Base-by-base conservation (phyloP, 2,888 invertebrate species). In the Heterodera filipjevi region DNA sequence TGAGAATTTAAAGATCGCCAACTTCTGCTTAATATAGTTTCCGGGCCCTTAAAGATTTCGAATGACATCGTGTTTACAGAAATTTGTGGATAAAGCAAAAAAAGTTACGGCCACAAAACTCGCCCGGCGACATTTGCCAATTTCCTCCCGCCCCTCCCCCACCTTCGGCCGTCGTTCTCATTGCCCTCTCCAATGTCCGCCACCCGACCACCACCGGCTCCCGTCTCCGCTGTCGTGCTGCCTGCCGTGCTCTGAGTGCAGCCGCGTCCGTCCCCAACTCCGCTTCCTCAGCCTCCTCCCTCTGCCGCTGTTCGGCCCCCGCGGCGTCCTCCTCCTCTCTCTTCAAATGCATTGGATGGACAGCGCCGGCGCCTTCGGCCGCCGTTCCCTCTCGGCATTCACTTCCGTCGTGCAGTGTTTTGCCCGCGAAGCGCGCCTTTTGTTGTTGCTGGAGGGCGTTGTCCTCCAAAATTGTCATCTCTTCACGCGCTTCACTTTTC, bases 291-390 rank as follows among this genome's bases (percentile, higher is more conserved):
- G 32, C 68, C 33, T 27, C 14, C 68, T 33, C 5, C 10, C 27
- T n/a, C 59, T n/a, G 59, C n/a, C 27, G n/a, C 3, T 30, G 8
- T 73, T 59, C 46, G 68, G 44, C 30, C 71, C 46, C 66, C 27
- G n/a, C 16, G 76, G 44, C 76, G 59, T 59, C 66, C 22, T 68
- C 68, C 33, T 68, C 68, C 68, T 68, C 68, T 35, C 68, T 33
- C 16, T 68, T 68, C 59, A 59, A 27, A 22, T 59, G 59, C 27
- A 8, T 59, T 8, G 59, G 12, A 59, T 59, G 59, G 27, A n/a
- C 27, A 27, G 22, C 27, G 22, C 59, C 27, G n/a, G 3, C 27
- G 59, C 27, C 27, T 10, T 27, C 27, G n/a, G 3, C 27, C 27
- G 27, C 27, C 6, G 27, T 27, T 39, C 59, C 59, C 3, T 59